phyloP scores from a whole-genome alignment of 2,797 vertebrate species.

The Otolemur crassicaudatus region DNA sequence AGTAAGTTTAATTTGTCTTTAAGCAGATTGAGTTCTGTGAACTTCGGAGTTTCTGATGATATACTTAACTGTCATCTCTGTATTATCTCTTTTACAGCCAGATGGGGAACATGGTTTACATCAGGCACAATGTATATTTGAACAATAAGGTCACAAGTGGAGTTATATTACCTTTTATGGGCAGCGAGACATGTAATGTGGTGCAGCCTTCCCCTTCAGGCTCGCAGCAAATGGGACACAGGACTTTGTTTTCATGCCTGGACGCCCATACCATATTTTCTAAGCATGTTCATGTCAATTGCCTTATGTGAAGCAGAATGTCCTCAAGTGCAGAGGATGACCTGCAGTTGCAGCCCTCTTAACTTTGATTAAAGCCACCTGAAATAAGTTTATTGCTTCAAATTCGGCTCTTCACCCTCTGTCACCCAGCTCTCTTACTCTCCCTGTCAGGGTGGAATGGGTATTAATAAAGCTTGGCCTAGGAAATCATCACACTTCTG shows the following conservation, averaged over 20 bases:
- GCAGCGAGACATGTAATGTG: background rate
- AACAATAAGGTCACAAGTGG: conserved; percentile 9
- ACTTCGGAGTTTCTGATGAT: background rate
- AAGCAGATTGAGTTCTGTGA: background rate
- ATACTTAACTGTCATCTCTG: background rate
- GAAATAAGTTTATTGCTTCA: conserved; percentile 72
- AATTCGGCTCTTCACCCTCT: conserved; percentile 19
- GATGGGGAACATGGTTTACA: conserved; percentile 59
- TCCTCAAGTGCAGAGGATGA: conserved; percentile 76
- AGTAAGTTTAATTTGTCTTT: background rate
- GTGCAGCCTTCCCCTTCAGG: conserved; percentile 25
- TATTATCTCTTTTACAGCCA: conserved; percentile 47
- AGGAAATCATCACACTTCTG: background rate
- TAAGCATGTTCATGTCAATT: conserved; percentile 74
- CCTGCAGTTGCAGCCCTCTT: conserved; percentile 78
- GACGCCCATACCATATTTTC: conserved; percentile 76
- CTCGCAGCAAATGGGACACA: background rate
- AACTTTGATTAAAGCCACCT: conserved; percentile 82
- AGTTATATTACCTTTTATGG: conserved; percentile 71
- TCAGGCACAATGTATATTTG: conserved; percentile 57
- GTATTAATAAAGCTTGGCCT: background rate
- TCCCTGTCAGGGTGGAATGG: background rate
- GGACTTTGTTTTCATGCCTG: conserved; percentile 73
- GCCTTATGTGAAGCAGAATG: conserved; percentile 77
- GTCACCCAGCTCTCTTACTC: background rate